These are phyloP conservation scores for Drosophila villosipedis DNA, from an alignment of 2,888 invertebrate genomes.

Conservation along the genomic window DNA sequence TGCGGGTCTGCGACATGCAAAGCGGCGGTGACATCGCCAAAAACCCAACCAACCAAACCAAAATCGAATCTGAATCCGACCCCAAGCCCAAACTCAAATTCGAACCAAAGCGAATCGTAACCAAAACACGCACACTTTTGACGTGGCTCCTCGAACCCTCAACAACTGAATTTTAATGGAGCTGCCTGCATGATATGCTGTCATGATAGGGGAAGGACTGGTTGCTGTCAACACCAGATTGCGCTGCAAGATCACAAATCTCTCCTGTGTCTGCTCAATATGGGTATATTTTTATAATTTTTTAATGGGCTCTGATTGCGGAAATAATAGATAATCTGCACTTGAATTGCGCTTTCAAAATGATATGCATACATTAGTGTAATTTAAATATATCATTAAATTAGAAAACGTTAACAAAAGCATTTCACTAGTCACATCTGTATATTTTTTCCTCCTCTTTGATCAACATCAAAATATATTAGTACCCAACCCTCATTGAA, in stretches of 20 bases:
- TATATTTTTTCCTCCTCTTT: neutral
- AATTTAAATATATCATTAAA: neutral
- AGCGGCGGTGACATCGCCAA: conserved; percentile 81
- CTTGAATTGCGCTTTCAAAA: neutral
- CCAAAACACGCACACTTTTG: conserved; percentile 58
- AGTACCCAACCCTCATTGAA: neutral
- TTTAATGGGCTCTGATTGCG: neutral
- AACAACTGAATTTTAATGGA: conserved; percentile 56
- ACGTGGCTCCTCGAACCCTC: conserved; percentile 49
- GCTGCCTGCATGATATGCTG: conserved; percentile 14
- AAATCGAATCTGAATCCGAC: conserved; percentile 16
- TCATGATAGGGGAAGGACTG: conserved; percentile 6
- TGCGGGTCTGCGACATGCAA: conserved; percentile 74
- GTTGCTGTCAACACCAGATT: conserved; percentile 14
- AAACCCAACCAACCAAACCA: conserved; percentile 37
- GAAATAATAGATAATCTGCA: neutral
- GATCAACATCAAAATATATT: neutral
- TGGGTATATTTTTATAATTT: conserved; percentile 10
- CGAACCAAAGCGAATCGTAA: conserved; percentile 39
- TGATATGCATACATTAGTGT: neutral
- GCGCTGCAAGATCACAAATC: conserved; percentile 6
- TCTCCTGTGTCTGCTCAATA: neutral
- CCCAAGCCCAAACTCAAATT: conserved; percentile 4
- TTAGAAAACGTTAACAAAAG: neutral
- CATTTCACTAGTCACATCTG: neutral